Conservation (phyloP, 30 jellyfish, hydroid and myxozoan species). For the Chironex yamaguchii region DNA sequence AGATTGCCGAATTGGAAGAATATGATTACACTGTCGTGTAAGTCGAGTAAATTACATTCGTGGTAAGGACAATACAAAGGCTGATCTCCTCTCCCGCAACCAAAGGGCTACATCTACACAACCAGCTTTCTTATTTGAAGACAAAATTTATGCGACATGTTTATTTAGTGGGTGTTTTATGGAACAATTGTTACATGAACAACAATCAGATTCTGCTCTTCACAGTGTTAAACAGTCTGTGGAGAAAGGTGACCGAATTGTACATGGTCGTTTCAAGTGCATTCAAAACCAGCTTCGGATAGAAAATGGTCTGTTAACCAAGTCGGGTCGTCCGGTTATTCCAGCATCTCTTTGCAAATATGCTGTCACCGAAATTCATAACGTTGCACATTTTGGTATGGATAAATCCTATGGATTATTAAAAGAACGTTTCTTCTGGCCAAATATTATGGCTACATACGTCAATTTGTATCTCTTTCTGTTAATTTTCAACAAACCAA, state of each 20-base stretch:
- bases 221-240: conserved; percentile 5
- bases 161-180: not conserved
- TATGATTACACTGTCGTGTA: no score
- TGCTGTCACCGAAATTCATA: conserved; percentile 18
- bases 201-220: conserved; percentile 5
- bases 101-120: not conserved
- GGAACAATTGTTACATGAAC: conserved; percentile 13
- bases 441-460: conserved; percentile 30
- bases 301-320: conserved; percentile 50
- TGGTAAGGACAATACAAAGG: not conserved
- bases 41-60: not conserved
- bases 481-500: conserved; percentile 38
- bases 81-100: conserved; percentile 2
- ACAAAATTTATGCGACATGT: conserved; percentile 20
- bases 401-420: conserved; percentile 9
- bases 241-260: not conserved
- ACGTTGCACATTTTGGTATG: conserved; percentile 29
- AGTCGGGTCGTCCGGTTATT: conserved; percentile 61
- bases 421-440: conserved; percentile 46
- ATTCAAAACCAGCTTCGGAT: conserved; percentile 29
- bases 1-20: no score
- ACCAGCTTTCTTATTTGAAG: not conserved
- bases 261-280: conserved; percentile 46
- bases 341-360: conserved; percentile 47
- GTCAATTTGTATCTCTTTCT: not conserved